Conservation (phyloP, 2,797 vertebrate species). For the Xenentodon cancila region DNA sequence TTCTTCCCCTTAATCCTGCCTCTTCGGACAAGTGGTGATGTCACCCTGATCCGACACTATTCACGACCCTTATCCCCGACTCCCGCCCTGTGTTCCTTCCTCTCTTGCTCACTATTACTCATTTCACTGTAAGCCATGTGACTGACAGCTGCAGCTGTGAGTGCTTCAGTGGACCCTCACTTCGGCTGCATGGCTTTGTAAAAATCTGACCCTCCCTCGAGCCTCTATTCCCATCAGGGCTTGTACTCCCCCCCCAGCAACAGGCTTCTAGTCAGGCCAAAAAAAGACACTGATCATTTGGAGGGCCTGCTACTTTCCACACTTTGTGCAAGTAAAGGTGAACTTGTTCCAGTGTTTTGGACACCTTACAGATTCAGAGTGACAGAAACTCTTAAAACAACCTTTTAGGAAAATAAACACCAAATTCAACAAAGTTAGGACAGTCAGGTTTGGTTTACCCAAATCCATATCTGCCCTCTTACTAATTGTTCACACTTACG, state of each 20-base stretch:
- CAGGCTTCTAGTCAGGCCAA: conserved; percentile 82
- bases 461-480: not conserved
- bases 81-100: conserved; percentile 52
- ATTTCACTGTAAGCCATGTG: conserved; percentile 80
- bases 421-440: not conserved
- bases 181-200: conserved; percentile 83
- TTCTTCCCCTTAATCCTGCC: conserved; percentile 28
- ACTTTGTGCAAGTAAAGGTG: conserved; percentile 58
- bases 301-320: conserved; percentile 53
- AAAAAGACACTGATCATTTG: conserved; percentile 78
- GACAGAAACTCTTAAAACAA: not conserved
- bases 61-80: conserved; percentile 27
- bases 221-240: conserved; percentile 60
- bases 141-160: conserved; percentile 83
- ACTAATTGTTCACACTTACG: conserved; percentile 6
- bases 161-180: conserved; percentile 69
- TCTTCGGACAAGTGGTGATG: conserved; percentile 57
- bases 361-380: conserved; percentile 2
- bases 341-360: conserved; percentile 46
- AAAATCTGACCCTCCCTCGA: conserved; percentile 76
- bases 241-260: conserved; percentile 76
- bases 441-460: conserved; percentile 14
- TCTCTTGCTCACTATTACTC: conserved; percentile 50
- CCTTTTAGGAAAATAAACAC: not conserved
- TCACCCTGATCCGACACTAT: conserved; percentile 65